These are phyloP conservation scores for Automeris io DNA, from an alignment of 2,888 invertebrate genomes.

Conservation along the genomic window DNA sequence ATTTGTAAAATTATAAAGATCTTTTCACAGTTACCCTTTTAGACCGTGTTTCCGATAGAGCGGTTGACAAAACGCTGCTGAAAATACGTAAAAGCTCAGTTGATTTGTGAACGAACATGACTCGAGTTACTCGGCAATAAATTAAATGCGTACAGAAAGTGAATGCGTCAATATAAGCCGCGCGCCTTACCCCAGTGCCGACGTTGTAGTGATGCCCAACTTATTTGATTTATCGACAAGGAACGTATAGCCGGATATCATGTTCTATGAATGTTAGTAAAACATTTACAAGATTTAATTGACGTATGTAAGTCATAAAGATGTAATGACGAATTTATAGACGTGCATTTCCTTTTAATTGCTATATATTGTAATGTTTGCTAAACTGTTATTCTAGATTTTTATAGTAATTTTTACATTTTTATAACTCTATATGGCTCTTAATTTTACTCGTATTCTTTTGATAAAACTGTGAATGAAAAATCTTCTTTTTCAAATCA, in stretches of 20 bases:
- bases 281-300: slow-evolving; percentile 32
- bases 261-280: slow-evolving; percentile 31
- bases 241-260: slow-evolving; percentile 31
- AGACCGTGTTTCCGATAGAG: slow-evolving; percentile 31
- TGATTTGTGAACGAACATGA: slow-evolving; percentile 57
- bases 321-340: too few species aligned
- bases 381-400: too few species aligned
- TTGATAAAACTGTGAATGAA: too few species aligned
- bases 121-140: slow-evolving; percentile 59
- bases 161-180: slow-evolving; percentile 54
- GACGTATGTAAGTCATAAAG: slow-evolving; percentile 21
- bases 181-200: slow-evolving; percentile 26
- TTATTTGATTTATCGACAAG: slow-evolving; percentile 51
- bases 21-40: slow-evolving; percentile 36
- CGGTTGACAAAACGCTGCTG: slow-evolving; percentile 42
- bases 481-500: too few species aligned
- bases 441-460: too few species aligned
- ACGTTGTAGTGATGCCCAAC: slow-evolving; percentile 43
- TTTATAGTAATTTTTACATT: too few species aligned
- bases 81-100: slow-evolving; percentile 45
- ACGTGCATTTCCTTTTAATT: too few species aligned
- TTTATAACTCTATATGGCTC: too few species aligned
- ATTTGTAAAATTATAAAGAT: slow-evolving; percentile 20
- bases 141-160: slow-evolving; percentile 62
- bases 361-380: too few species aligned